Percentiles rank a stretch among this genome's conserved stretches.
Evolutionary conservation across 2,113 vertebrate species (phyloP).

Genomic region (Bungarus multicinctus): DNA sequence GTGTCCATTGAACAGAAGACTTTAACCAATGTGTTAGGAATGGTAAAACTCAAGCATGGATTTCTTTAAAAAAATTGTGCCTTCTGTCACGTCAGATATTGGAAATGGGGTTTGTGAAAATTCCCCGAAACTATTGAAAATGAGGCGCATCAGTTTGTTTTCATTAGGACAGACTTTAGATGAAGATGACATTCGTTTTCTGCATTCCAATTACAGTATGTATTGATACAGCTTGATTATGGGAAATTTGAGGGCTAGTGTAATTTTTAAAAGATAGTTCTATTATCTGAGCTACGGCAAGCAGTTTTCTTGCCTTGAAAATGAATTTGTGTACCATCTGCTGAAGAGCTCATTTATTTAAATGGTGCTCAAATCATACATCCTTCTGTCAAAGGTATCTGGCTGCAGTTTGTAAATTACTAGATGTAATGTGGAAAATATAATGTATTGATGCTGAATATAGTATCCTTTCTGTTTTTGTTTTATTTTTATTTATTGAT

Average conservation of each 20-base stretch:
- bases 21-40: background rate
- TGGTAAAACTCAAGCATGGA: slow-evolving; percentile 75
- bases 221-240: background rate
- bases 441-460: slow-evolving; percentile 9
- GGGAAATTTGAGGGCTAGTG: background rate
- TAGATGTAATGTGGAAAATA: slow-evolving; percentile 10
- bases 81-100: slow-evolving; percentile 71
- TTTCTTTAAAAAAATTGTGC: slow-evolving; percentile 89
- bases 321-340: background rate
- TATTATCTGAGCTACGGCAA: background rate
- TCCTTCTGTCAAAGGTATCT: background rate
- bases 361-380: background rate
- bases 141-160: slow-evolving; percentile 79
- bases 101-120: slow-evolving; percentile 62
- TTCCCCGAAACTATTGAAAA: slow-evolving; percentile 81
- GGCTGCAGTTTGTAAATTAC: background rate
- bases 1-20: background rate
- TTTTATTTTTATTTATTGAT: background rate
- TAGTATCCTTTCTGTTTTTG: background rate
- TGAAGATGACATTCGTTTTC: slow-evolving; percentile 37
- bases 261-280: background rate
- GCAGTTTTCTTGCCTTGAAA: background rate
- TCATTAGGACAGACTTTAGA: slow-evolving; percentile 78
- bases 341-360: background rate
- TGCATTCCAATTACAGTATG: slow-evolving; percentile 40